Evolutionary conservation across 2,797 vertebrate species (phyloP).

Genomic region (Lagorchestes hirsutus): DNA sequence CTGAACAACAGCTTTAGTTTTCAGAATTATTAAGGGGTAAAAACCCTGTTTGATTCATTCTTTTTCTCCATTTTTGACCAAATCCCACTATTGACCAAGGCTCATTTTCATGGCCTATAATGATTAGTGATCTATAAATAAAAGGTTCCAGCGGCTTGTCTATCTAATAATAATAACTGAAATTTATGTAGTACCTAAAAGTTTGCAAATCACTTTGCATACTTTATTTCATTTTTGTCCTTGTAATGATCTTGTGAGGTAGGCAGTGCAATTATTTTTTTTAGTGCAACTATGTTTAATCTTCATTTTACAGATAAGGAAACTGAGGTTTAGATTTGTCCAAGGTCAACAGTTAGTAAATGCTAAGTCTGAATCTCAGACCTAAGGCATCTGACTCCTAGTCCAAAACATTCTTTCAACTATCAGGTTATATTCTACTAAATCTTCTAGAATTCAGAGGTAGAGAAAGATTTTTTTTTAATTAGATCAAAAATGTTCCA

Average conservation of each 20-base stretch:
- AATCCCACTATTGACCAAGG: not conserved
- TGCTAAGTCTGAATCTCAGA: not conserved
- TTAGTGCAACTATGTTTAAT: not conserved
- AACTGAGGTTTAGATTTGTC: not conserved
- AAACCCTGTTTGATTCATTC: not conserved
- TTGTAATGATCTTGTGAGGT: not conserved
- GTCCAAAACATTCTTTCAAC: not conserved
- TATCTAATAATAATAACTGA: not conserved
- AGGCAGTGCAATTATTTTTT: not conserved
- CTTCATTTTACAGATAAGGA: not conserved
- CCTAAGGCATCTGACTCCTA: not conserved
- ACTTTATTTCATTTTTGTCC: not conserved
- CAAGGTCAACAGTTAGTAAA: not conserved
- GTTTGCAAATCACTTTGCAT: not conserved
- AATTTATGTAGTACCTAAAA: not conserved
- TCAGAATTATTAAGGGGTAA: not conserved
- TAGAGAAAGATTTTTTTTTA: not conserved
- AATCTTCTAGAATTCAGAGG: not conserved
- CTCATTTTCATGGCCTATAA: not conserved
- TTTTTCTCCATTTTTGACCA: slow-evolving; percentile 11
- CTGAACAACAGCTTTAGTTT: slow-evolving; percentile 11
- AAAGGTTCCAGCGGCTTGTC: not conserved
- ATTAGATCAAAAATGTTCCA: not conserved
- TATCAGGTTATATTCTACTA: not conserved
- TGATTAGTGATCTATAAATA: not conserved